Evolutionary conservation across 2,797 vertebrate species (phyloP), one percentile per base, ranked within the genome.

Genomic region (Neomorphus geoffroyi): DNA sequence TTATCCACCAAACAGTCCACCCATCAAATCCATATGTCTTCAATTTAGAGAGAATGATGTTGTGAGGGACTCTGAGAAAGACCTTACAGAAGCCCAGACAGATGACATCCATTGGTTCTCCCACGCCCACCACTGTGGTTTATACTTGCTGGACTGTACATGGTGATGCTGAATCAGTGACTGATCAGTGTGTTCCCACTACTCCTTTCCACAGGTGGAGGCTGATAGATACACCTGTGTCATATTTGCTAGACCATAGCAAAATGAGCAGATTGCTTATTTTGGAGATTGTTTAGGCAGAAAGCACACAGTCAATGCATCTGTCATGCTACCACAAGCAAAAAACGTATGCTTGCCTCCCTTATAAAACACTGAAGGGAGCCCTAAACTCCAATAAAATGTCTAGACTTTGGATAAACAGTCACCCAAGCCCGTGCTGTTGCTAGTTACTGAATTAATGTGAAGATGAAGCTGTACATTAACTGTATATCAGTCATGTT

Each of bases 371-470:
- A 77, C 71, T 80, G 75, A 94, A 94, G 30, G 78, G 72, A 92
- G 84, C 65, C 79, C 41, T 30, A 94, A 91, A 74, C 74, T 91
- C 75, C 0, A 85, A 96, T 94, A 96, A 96, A 97, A 96, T 80
- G 93, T 96, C 95, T 95, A 97, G 93, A 96, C 94, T 89, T 81
- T 92, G 91, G 75, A 95, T 93, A 96, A 96, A 96, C 86, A 97
- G 75, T 92, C 75, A 91, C 86, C 61, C 93, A 54, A 2, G 41
- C 45, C 1, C 8, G 48, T 78, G 88, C 84, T 92, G 71, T n/a
- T 69, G 53, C 69, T 93, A 58, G 89, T 92, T 94, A 91, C 50
- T 86, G 81, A 95, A 60, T 51, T 71, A 77, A 86, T 39, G 71
- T 3, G 19, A 82, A 81, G 62, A 72, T 61, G 56, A 48, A 74